Evolutionary conservation across 2,888 invertebrate genomes (phyloP).

Genomic region (Tipula confusa): DNA sequence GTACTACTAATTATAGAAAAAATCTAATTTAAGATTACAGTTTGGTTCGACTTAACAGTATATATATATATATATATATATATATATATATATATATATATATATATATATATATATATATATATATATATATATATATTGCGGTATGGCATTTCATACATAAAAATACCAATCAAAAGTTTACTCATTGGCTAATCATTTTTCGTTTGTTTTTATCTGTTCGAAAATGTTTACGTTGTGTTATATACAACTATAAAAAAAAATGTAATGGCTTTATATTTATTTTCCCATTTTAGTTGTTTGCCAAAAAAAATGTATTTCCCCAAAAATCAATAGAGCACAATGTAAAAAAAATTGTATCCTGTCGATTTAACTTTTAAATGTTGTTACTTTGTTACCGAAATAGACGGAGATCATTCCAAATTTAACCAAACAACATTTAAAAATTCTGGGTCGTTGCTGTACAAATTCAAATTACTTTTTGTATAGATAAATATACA

Average conservation of each 20-base stretch:
- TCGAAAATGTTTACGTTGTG: not conserved
- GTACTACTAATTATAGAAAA: not conserved
- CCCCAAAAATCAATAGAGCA: not conserved
- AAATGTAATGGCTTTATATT: not conserved
- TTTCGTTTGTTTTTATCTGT: not conserved
- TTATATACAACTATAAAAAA: not conserved
- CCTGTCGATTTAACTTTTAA: not conserved
- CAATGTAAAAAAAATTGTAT: not conserved
- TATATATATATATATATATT: no score
- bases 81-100: no score
- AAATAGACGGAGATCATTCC: not conserved
- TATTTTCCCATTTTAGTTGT: not conserved
- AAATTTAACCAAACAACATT: not conserved
- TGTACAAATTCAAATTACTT: no score
- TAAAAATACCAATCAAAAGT: not conserved
- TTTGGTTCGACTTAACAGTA: no score
- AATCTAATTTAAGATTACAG: not conserved
- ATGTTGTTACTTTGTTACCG: not conserved
- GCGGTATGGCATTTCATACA: not conserved
- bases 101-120: no score
- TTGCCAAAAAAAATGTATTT: not conserved
- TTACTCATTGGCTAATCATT: not conserved
- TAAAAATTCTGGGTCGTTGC: not conserved
- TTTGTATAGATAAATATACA: no score
- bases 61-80: no score